These are phyloP conservation scores for Rhagophthalmus giganteus DNA, from an alignment of 2,888 invertebrate species.

Conservation along the genomic window DNA sequence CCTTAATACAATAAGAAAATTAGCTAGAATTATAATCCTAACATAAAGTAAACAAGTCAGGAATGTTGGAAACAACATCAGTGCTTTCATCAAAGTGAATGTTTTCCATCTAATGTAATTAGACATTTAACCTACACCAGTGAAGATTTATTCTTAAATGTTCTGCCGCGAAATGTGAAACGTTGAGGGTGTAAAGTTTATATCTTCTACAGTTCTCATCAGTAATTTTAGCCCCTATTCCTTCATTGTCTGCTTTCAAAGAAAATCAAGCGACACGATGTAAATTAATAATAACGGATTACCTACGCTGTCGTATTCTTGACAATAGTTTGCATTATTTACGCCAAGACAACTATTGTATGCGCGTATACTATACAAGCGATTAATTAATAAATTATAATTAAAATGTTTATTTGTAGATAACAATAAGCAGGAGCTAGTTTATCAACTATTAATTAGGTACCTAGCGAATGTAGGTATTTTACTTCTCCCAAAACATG, in stretches of 20 bases:
- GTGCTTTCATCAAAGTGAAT: constrained; percentile 4
- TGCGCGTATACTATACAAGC: constrained; percentile 3
- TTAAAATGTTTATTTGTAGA: constrained; percentile 8
- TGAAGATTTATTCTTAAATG: constrained; percentile 14
- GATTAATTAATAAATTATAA: constrained; percentile 13
- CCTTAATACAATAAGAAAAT: neutral
- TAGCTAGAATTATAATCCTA: neutral
- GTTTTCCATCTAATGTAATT: constrained; percentile 10
- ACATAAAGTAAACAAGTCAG: neutral
- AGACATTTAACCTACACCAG: constrained; percentile 10
- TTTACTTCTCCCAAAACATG: too few species aligned
- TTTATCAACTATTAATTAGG: constrained; percentile 14
- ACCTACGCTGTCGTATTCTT: neutral
- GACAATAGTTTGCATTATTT: constrained; percentile 9
- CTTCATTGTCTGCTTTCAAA: constrained; percentile 14
- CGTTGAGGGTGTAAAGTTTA: constrained; percentile 4
- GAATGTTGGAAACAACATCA: neutral
- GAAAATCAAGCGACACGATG: constrained; percentile 18
- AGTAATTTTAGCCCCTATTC: constrained; percentile 10
- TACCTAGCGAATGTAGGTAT: too few species aligned
- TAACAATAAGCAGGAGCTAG: constrained; percentile 4
- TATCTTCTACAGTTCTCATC: constrained; percentile 7
- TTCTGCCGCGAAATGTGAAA: constrained; percentile 10
- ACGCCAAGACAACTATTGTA: constrained; percentile 3
- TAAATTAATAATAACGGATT: constrained; percentile 23